Percentiles rank a stretch among this genome's conserved stretches.
Conservation (phyloP, 2,113 vertebrate species). For the Hyperopisus bebe region DNA sequence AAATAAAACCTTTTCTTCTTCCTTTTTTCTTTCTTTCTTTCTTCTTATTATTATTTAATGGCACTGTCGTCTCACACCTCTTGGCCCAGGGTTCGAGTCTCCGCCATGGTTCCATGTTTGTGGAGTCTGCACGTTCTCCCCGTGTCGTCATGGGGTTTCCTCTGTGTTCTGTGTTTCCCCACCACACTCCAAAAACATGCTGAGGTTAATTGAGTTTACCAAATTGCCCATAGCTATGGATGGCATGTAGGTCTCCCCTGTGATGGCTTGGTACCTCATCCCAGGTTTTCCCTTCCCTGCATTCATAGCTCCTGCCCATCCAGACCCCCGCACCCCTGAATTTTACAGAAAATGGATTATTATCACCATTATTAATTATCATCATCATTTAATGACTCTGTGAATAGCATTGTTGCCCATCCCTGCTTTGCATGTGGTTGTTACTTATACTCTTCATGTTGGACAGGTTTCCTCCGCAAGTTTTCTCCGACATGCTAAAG, state of each 20-base stretch:
- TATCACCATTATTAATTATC: not conserved
- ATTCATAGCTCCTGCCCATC: not conserved
- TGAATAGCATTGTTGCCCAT: not conserved
- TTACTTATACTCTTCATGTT: not conserved
- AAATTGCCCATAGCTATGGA: not conserved
- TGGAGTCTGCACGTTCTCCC: not conserved
- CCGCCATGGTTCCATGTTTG: not conserved
- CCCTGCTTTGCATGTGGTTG: not conserved
- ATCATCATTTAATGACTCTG: not conserved
- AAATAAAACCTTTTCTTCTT: too few species aligned
- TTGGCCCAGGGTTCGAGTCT: not conserved
- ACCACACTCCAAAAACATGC: not conserved
- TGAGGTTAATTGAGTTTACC: not conserved
- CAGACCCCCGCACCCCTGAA: not conserved
- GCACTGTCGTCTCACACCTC: not conserved
- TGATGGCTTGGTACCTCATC: not conserved
- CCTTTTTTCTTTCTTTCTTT: too few species aligned
- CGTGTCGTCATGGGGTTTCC: not conserved
- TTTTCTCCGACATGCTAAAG: not conserved
- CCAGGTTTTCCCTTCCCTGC: not conserved
- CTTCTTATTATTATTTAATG: not conserved
- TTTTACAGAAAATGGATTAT: not conserved
- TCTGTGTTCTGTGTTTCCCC: not conserved
- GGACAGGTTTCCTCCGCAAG: not conserved
- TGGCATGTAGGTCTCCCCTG: not conserved